Conservation (phyloP, 2,113 vertebrate genomes). For the Scytalopus superciliaris region DNA sequence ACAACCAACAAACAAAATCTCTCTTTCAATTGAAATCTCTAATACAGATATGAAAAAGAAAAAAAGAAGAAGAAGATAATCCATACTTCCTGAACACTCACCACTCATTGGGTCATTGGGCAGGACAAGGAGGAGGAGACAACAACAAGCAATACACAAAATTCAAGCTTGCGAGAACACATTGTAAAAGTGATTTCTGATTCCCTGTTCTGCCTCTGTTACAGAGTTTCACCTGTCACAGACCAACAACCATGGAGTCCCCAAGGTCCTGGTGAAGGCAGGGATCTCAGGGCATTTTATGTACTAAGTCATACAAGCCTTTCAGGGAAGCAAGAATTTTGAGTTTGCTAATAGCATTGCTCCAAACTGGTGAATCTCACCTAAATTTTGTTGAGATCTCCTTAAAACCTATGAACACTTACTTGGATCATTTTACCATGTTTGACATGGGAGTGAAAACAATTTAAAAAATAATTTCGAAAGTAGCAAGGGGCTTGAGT, state of each 20-base stretch:
- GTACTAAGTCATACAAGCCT: not conserved
- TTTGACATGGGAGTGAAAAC: not conserved
- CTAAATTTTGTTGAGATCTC: not conserved
- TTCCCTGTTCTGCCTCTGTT: not conserved
- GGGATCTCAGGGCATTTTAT: not conserved
- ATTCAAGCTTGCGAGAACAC: not conserved
- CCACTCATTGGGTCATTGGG: not conserved
- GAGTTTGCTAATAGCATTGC: not conserved
- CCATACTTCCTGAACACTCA: not conserved
- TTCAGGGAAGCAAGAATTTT: not conserved
- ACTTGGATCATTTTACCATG: not conserved
- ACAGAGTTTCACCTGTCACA: not conserved
- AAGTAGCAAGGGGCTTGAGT: not conserved
- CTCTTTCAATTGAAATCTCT: not conserved
- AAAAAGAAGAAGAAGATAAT: not conserved
- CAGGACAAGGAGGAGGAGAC: rapidly evolving
- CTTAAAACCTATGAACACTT: not conserved
- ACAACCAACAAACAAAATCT: not conserved
- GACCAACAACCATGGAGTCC: not conserved
- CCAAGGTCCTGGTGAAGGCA: not conserved
- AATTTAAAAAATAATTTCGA: not conserved
- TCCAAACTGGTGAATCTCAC: not conserved
- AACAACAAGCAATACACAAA: not conserved
- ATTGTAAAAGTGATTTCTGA: not conserved
- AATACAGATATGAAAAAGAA: not conserved